These are phyloP conservation scores for Heteronetta atricapilla DNA, from an alignment of 2,113 vertebrate genomes.

Conservation along the genomic window DNA sequence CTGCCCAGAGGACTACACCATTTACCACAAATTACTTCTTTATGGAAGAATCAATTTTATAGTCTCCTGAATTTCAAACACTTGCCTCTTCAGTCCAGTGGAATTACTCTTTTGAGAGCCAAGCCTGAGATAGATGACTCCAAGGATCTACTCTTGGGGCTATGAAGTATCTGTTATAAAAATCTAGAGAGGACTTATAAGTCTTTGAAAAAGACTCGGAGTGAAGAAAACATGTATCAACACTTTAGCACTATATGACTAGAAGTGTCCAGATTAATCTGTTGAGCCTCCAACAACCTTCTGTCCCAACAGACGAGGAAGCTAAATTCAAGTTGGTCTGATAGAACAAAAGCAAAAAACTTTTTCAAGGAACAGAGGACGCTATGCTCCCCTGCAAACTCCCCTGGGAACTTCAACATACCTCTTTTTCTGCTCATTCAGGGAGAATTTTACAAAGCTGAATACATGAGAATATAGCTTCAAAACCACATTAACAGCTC, in stretches of 20 bases:
- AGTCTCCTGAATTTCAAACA: conserved; percentile 58
- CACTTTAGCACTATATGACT: not conserved
- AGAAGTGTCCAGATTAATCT: not conserved
- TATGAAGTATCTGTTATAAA: conserved; percentile 35
- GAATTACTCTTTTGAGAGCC: conserved; percentile 53
- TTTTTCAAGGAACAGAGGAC: not conserved
- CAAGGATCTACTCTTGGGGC: conserved; percentile 16
- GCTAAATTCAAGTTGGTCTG: not conserved
- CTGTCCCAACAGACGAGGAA: not conserved
- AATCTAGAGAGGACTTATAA: not conserved
- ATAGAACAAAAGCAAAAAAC: not conserved
- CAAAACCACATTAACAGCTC: not conserved
- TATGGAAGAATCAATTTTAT: conserved; percentile 71
- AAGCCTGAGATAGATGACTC: not conserved
- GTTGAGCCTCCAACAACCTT: not conserved
- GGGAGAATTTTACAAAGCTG: not conserved
- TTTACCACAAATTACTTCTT: conserved; percentile 68
- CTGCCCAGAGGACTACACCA: conserved; percentile 50
- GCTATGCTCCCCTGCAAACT: fast-evolving
- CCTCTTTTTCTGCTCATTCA: not conserved
- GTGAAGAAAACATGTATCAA: conserved; percentile 34
- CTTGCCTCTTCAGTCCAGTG: conserved; percentile 54
- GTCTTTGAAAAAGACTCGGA: conserved; percentile 1
- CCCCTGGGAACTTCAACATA: not conserved
- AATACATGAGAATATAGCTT: not conserved